phyloP scores from a whole-genome alignment of 1,140 invertebrate species.

The Drosophila tropicalis region DNA sequence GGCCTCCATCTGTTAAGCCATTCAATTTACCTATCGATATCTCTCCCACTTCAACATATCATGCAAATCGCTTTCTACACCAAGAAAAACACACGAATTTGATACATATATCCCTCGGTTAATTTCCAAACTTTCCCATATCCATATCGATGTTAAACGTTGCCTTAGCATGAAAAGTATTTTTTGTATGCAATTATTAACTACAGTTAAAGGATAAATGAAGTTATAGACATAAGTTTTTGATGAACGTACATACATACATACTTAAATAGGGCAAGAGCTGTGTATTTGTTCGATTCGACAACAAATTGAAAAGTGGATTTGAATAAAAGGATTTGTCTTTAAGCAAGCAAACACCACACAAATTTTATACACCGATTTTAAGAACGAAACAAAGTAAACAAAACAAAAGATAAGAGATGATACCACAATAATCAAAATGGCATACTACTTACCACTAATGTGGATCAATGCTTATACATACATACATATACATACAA shows the following conservation, averaged over 20 bases:
- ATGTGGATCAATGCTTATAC: constrained; percentile 38
- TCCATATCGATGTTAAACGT: constrained; percentile 83
- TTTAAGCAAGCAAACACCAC: constrained; percentile 47
- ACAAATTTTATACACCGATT: constrained; percentile 80
- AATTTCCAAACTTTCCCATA: constrained; percentile 69
- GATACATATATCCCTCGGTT: constrained; percentile 30
- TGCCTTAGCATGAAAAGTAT: constrained; percentile 80
- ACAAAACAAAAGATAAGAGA: background rate
- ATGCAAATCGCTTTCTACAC: constrained; percentile 24
- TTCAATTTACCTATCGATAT: too few relatives aligned
- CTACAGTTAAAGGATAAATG: constrained; percentile 21
- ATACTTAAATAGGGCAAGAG: constrained; percentile 48
- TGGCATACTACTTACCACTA: constrained; percentile 45
- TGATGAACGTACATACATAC: constrained; percentile 60
- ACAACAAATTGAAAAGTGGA: constrained; percentile 28
- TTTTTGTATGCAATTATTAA: constrained; percentile 59
- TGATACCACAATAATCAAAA: constrained; percentile 52
- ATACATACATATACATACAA: constrained; percentile 14
- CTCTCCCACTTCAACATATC: background rate
- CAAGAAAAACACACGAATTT: constrained; percentile 23
- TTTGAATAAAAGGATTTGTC: constrained; percentile 59
- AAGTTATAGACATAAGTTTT: constrained; percentile 60
- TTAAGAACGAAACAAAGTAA: constrained; percentile 51
- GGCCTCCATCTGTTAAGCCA: background rate
- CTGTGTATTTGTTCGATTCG: constrained; percentile 66